Percentiles rank a stretch among this genome's conserved stretches.
These are phyloP conservation scores for Coenobita brevimanus DNA, from an alignment of 1,140 invertebrate genomes.

Conservation along the genomic window DNA sequence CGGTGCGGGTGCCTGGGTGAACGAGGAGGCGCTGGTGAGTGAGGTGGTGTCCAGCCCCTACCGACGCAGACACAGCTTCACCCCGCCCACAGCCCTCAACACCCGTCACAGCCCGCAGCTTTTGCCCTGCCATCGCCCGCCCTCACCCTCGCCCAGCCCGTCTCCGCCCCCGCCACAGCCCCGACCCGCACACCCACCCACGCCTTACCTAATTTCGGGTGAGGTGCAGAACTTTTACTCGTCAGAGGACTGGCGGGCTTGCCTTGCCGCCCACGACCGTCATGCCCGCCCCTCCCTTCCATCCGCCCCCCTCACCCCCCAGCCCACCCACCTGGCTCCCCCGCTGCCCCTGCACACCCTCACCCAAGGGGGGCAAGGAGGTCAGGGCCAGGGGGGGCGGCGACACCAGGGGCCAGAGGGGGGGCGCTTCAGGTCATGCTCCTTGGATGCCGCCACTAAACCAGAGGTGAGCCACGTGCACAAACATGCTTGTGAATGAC, in stretches of 20 bases:
- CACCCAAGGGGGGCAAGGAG: neutral
- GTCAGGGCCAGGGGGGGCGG: neutral
- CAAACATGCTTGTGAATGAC: too few relatives aligned
- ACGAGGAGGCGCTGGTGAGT: conserved; percentile 2
- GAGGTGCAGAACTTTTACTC: conserved; percentile 48
- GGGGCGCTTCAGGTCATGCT: neutral
- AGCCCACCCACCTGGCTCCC: conserved; percentile 23
- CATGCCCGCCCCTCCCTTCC: neutral
- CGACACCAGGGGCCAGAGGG: neutral
- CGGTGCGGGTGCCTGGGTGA: conserved; percentile 24
- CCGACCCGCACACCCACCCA: conserved; percentile 29
- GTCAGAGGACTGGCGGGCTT: conserved; percentile 44
- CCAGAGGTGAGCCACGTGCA: neutral
- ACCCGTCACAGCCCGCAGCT: neutral
- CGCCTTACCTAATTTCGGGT: conserved; percentile 26
- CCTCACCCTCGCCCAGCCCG: conserved; percentile 19
- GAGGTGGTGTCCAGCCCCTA: conserved; percentile 41
- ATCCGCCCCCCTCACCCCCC: neutral
- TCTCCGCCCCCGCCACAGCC: neutral
- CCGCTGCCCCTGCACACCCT: neutral
- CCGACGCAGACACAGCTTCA: conserved; percentile 32
- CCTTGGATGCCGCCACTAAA: neutral
- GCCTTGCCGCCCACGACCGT: conserved; percentile 18
- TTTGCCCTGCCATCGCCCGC: neutral
- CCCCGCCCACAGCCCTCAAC: conserved; percentile 2